Evolutionary conservation across 1,140 invertebrate genomes (phyloP), one percentile per base, ranked within the genome.

Genomic region (Berghia stephanieae): DNA sequence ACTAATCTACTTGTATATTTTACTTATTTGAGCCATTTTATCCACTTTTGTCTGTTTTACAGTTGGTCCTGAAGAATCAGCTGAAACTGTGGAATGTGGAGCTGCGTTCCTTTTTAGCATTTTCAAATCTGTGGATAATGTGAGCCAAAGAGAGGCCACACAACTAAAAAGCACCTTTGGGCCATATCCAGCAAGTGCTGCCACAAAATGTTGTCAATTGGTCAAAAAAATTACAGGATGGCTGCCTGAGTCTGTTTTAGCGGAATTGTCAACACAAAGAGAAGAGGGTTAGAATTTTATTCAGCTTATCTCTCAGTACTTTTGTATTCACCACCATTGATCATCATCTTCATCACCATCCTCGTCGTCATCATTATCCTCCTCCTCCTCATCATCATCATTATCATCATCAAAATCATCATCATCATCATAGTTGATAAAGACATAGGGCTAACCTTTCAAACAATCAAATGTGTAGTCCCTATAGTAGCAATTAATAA

Each of bases 81-180:
- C 89, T 78, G 91, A 93, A 74, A 85, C 92, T 16, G 88, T 93
- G 38, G 92, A 94, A 84, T 92, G 93, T 85, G 91, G 93, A 52
- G 87, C 91, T 36, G 88, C 93, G 4, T 92, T 92, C 80, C 82
- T 92, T 4, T 88, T 94, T 46, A 87, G 91, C 77, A 86, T 93
- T 79, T 93, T 94, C 76, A 88, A 93, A 13, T 88, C 92, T 78
- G 90, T 92, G 55, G 90, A 91, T 75, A 88, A 90, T 76, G 91
- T 94, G 6, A 91, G 91, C 74, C 87, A 91, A 21, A 81, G 78
- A 63, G 83, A 89, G 63, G 86, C 84, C 2, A 78, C 77, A 13
- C 85, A 81, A 69, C 63, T 89, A 18, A 79, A 84, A 8, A 83
- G 79, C 69, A 85, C 86, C 10, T 89, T 89, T 83, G 88, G 88